Percentiles rank a stretch among this genome's conserved stretches.
These are phyloP conservation scores for Orthosia gothica DNA, from an alignment of 2,888 invertebrate species.

Conservation along the genomic window DNA sequence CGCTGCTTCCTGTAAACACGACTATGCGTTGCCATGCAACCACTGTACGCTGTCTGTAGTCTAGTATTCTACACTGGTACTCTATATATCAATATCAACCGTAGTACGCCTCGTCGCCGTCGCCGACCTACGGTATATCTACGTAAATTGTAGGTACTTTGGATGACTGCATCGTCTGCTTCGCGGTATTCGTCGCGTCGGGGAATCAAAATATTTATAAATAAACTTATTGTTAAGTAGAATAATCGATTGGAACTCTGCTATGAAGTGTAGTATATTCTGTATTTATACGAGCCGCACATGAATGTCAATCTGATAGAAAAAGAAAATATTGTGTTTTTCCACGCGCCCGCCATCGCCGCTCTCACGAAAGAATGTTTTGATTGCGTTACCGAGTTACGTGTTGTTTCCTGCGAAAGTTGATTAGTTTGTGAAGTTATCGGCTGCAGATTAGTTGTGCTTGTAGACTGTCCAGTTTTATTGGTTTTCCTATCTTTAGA, in stretches of 20 bases:
- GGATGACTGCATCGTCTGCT: slow-evolving; percentile 4
- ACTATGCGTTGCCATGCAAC: slow-evolving; percentile 57
- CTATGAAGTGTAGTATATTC: slow-evolving; percentile 41
- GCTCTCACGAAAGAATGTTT: slow-evolving; percentile 46
- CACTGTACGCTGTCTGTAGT: slow-evolving; percentile 30
- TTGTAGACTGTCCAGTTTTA: slow-evolving; percentile 22
- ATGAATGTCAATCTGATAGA: slow-evolving; percentile 53
- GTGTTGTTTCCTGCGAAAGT: slow-evolving; percentile 51
- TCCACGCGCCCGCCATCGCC: slow-evolving; percentile 10
- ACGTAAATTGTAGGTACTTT: slow-evolving; percentile 7
- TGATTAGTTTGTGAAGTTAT: slow-evolving; percentile 43
- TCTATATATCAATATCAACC: slow-evolving; percentile 43
- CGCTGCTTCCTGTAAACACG: slow-evolving; percentile 45
- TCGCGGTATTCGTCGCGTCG: slow-evolving; percentile 16
- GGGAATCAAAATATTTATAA: slow-evolving; percentile 45
- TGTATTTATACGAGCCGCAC: slow-evolving; percentile 46
- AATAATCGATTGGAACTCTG: slow-evolving; percentile 44
- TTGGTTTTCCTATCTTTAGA: slow-evolving; percentile 5
- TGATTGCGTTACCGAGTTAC: slow-evolving; percentile 48
- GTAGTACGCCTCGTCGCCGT: slow-evolving; percentile 18
- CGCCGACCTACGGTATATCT: slow-evolving; percentile 3
- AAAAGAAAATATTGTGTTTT: slow-evolving; percentile 47
- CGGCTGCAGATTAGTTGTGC: slow-evolving; percentile 11
- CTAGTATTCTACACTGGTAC: slow-evolving; percentile 2
- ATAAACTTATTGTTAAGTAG: slow-evolving; percentile 42